A percentile compares a stretch with the other conserved stretches of the same genome.
Evolutionary conservation across 2,113 vertebrate genomes (phyloP).

Genomic region (Ursus arctos): DNA sequence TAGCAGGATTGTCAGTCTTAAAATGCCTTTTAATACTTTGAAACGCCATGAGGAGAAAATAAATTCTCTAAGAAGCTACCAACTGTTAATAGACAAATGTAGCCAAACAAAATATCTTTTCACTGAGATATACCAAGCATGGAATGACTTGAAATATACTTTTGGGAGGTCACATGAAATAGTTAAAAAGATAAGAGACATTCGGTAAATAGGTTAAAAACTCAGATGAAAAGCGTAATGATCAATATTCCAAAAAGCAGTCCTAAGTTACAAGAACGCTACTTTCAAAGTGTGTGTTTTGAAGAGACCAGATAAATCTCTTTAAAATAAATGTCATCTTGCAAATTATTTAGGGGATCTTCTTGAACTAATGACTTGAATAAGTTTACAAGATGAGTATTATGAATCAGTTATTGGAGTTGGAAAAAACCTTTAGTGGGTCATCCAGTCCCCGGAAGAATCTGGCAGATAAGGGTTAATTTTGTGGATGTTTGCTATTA

Average conservation of each 20-base stretch:
- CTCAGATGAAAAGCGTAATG: neutral
- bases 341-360: neutral
- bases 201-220: conserved; percentile 1
- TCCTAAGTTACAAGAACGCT: neutral
- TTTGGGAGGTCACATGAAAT: neutral
- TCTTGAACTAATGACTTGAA: neutral
- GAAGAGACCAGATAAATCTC: neutral
- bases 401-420: neutral
- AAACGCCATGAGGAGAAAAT: neutral
- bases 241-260: neutral
- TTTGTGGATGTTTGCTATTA: neutral
- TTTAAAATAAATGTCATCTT: neutral
- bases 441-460: neutral
- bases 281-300: neutral
- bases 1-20: neutral
- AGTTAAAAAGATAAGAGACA: neutral
- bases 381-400: neutral
- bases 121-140: neutral
- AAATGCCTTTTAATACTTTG: neutral
- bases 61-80: neutral
- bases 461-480: neutral
- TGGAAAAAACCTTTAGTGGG: neutral
- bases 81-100: neutral
- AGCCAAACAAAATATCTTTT: conserved; percentile 3
- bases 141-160: neutral